Evolutionary conservation across 35 echinoderm and acorn worm species (phyloP), one percentile per base, ranked within the genome.

Genomic region (Apostichopus californicus): DNA sequence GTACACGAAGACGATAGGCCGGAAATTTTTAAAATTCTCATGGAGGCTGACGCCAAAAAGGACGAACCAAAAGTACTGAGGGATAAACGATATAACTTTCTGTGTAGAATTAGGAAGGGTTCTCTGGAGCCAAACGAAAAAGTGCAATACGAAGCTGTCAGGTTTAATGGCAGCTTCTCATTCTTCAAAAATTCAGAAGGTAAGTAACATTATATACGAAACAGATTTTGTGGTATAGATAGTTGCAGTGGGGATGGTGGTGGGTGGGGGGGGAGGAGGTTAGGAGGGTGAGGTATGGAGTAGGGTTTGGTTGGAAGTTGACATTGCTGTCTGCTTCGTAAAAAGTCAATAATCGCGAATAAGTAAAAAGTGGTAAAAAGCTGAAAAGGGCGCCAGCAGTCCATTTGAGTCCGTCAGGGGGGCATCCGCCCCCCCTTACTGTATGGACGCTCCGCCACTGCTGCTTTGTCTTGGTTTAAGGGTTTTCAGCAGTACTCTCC

Each of bases 1-100:
- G 90, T 96, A 5, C 96, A 96, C 34, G 96, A 96, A 84, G 96
- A 98, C 80, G 93, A 96, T 93, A 94, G 96, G 80, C 96, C 94
- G 14, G 95, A 98, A 57, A 98, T 98, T 83, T 98, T 94, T 73
- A 98, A 98, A 93, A 98, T 98, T 58, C 88, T 98, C 14, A 91
- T 94, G 18, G 73, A 92, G 78, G 96, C 95, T 54, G 94, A 98
- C 52, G 75, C 79, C 10, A 94, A 93, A 77, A 81, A 73, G 46
- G 88, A 86, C 55, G 94, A 78, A 26, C 90, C 53, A 7, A 90
- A 89, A 26, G 65, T 96, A 10, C 77, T 94, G 34, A 78, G 77
- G 54, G 73, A 81, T 64, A 95, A 96, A 78, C 85, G 93, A 52
- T 96, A 88, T 86, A 92, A 87, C 24, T 96, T 96, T 78, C 56